phyloP scores from a whole-genome alignment of 2,888 invertebrate species.

The Helobdella robusta region DNA sequence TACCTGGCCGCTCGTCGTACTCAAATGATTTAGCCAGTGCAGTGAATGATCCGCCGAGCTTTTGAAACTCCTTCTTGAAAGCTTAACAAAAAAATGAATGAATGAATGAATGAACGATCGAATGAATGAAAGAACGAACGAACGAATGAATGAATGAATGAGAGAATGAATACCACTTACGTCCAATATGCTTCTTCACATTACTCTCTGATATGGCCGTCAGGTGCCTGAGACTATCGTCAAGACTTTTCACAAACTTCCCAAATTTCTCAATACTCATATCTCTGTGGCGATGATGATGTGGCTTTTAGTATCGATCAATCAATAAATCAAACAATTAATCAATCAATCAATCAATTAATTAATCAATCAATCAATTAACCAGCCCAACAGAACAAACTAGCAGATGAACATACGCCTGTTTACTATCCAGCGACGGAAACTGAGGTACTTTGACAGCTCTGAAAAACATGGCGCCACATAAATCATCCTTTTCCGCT shows the following conservation, averaged over 20 bases:
- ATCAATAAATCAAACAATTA: not conserved
- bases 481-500: conserved; percentile 79
- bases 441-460: conserved; percentile 57
- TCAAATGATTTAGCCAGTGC: conserved; percentile 73
- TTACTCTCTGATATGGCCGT: conserved; percentile 72
- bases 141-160: not conserved
- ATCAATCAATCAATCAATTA: not conserved
- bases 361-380: not conserved
- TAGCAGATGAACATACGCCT: conserved; percentile 28
- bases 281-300: conserved; percentile 54
- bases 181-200: conserved; percentile 73
- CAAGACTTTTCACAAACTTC: conserved; percentile 73
- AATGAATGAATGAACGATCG: not conserved
- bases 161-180: conserved; percentile 43
- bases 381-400: not conserved
- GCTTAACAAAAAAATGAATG: conserved; percentile 44
- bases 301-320: too few species aligned
- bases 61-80: conserved; percentile 80
- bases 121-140: not conserved
- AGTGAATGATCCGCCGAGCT: conserved; percentile 76
- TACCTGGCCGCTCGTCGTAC: conserved; percentile 58
- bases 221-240: conserved; percentile 73
- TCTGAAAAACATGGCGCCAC: conserved; percentile 68
- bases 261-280: conserved; percentile 72
- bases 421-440: conserved; percentile 29